A percentile compares a stretch with the other conserved stretches of the same genome.
phyloP scores from a whole-genome alignment of 2,797 vertebrate species.

The Eutrigla gurnardus region DNA sequence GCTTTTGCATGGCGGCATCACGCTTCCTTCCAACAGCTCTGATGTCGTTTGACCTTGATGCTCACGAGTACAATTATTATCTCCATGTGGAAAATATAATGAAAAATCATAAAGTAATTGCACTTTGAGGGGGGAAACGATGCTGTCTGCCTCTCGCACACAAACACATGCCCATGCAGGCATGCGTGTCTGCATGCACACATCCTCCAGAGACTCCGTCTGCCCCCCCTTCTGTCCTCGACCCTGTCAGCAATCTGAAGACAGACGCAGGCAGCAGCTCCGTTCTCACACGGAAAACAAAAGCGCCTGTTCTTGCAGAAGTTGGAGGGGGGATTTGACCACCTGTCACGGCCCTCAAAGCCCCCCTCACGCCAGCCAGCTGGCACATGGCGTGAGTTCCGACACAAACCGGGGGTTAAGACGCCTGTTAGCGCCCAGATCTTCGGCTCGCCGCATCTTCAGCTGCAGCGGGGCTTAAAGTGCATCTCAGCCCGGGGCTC shows the following conservation, averaged over 20 bases:
- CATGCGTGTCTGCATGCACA: constrained; percentile 8
- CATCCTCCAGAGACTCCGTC: not conserved
- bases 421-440: constrained; percentile 27
- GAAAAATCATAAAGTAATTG: not conserved
- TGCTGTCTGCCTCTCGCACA: not conserved
- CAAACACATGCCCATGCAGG: not conserved
- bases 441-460: constrained; percentile 17
- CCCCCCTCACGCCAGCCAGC: constrained; percentile 35
- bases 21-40: not conserved
- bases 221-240: not conserved
- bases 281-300: constrained; percentile 3
- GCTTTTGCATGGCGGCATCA: not conserved
- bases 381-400: constrained; percentile 25
- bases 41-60: not conserved
- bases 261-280: not conserved
- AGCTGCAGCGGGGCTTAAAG: constrained; percentile 22
- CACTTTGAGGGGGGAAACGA: constrained; percentile 18
- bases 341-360: constrained; percentile 28
- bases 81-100: too few relatives aligned
- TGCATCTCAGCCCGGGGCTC: constrained; percentile 26
- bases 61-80: too few relatives aligned
- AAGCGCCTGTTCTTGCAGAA: not conserved
- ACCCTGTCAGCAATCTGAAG: not conserved
- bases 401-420: constrained; percentile 16
- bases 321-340: constrained; percentile 9